Conservation (phyloP, 2,888 invertebrate species). For the Drosophila nigritarsus region DNA sequence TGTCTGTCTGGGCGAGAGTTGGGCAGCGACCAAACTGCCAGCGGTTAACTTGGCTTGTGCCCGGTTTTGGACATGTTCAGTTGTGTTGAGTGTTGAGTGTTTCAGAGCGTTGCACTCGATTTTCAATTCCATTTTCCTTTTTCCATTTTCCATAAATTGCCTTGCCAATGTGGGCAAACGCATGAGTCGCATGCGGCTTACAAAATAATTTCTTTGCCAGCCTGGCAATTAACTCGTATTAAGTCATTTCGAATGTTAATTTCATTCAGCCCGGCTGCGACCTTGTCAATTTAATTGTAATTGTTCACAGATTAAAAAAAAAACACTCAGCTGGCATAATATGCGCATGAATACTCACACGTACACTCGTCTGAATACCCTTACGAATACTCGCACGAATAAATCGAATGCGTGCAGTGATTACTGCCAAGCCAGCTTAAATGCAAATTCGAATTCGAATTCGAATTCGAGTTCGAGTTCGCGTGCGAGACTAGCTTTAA, state of each 20-base stretch:
- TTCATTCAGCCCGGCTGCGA: constrained; percentile 54
- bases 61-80: constrained; percentile 19
- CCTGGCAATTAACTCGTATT: constrained; percentile 64
- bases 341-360: background rate
- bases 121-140: constrained; percentile 25
- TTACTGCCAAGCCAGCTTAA: background rate
- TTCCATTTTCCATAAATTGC: background rate
- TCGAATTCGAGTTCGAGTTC: too few relatives aligned
- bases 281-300: constrained; percentile 70
- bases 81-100: constrained; percentile 14
- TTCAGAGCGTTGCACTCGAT: constrained; percentile 49
- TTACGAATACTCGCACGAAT: too few relatives aligned
- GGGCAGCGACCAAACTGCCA: constrained; percentile 5
- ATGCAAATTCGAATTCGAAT: too few relatives aligned
- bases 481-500: constrained; percentile 4
- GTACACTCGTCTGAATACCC: background rate
- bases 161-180: background rate
- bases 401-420: background rate
- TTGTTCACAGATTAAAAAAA: constrained; percentile 26
- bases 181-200: constrained; percentile 23
- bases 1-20: background rate
- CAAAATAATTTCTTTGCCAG: constrained; percentile 12
- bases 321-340: background rate
- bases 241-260: constrained; percentile 70
- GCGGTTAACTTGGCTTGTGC: constrained; percentile 5